A percentile compares a stretch with the other conserved stretches of the same genome.
Conservation (phyloP, 2,888 invertebrate species). For the Brachyopa scutellaris region DNA sequence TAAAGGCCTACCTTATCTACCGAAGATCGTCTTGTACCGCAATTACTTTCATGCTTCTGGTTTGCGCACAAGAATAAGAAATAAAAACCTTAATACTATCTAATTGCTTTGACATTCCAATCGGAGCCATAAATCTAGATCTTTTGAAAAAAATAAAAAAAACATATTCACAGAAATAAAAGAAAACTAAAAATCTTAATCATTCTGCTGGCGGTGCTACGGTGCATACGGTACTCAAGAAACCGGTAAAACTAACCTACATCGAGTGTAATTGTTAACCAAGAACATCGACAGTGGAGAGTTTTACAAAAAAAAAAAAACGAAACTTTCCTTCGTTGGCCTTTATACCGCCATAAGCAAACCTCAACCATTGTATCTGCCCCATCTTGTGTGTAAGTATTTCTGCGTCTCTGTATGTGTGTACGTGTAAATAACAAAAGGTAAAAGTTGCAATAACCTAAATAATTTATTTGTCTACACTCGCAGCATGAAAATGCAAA, state of each 20-base stretch:
- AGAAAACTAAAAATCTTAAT: background rate
- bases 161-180: background rate
- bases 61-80: too few relatives aligned
- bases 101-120: background rate
- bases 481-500: constrained; percentile 31
- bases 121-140: background rate
- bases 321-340: constrained; percentile 59
- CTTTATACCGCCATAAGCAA: constrained; percentile 24
- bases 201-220: background rate
- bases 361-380: constrained; percentile 15
- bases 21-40: too few relatives aligned
- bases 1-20: too few relatives aligned
- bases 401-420: background rate
- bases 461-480: constrained; percentile 54
- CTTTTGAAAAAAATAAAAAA: too few relatives aligned
- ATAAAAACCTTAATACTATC: too few relatives aligned
- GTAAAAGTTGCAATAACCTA: constrained; percentile 65
- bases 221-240: background rate
- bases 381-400: too few relatives aligned
- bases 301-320: too few relatives aligned
- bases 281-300: constrained; percentile 21
- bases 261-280: constrained; percentile 51
- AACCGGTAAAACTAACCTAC: constrained; percentile 63
- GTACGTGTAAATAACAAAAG: constrained; percentile 31
- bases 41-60: too few relatives aligned